Evolutionary conservation across 2,888 invertebrate species (phyloP).

Genomic region (Nasonovia ribisnigri): DNA sequence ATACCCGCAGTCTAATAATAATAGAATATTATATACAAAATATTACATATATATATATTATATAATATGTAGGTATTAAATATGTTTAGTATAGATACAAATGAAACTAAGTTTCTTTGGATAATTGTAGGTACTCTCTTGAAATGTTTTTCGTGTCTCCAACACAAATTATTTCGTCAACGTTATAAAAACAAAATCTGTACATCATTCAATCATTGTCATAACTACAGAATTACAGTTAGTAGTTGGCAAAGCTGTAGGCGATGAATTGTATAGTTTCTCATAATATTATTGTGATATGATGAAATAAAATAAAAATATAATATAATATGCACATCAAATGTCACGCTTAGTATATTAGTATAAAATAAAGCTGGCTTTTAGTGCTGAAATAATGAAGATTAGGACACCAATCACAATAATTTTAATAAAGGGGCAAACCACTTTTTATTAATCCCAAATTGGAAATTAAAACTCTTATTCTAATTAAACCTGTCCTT

Average conservation of each 20-base stretch:
- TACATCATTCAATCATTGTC: neutral
- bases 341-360: neutral
- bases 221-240: neutral
- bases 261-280: neutral
- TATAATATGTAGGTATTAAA: no score
- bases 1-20: no score
- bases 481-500: neutral
- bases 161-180: neutral
- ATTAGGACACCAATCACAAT: neutral
- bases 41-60: no score
- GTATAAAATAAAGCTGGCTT: neutral
- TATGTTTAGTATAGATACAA: neutral
- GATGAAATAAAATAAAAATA: neutral
- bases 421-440: neutral
- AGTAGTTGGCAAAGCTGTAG: neutral
- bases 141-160: neutral
- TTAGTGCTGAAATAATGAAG: neutral
- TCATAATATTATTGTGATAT: neutral
- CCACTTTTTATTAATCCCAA: neutral
- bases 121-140: neutral
- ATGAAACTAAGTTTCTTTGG: neutral
- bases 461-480: neutral
- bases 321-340: neutral
- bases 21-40: neutral
- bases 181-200: neutral